Evolutionary conservation across 2,113 vertebrate genomes (phyloP), one percentile per base, ranked within the genome.

Genomic region (Acrocephalus arundinaceus): DNA sequence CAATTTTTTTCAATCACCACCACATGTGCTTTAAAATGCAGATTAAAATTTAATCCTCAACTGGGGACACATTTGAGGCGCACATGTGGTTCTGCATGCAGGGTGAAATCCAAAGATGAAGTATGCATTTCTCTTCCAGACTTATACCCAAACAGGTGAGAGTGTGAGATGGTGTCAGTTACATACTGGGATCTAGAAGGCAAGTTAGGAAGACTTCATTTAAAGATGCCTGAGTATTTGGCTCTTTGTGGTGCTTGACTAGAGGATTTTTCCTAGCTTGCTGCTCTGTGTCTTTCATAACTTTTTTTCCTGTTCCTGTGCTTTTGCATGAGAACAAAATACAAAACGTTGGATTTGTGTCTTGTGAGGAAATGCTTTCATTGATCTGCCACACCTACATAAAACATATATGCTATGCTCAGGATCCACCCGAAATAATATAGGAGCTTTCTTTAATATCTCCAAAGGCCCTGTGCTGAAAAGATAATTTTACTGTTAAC

Each of bases 401-500:
- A 71, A 94, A 92, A 78, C 22, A 67, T 4, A 22, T 48, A 90
- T 2, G 8, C 58, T 92, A 23, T 45, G 90, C 81, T 94, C 89
- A 78, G 58, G 77, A 77, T 72, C 46, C 1, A 31, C 39, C n/a
- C 91, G 80, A 92, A 92, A 94, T 74, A 90, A 89, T 66, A 86
- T 85, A 72, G 39, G 15, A 94, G 61, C 51, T 89, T 84, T 76
- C 58, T 81, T 84, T 74, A 95, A 61, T 73, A 77, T 83, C 45
- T 76, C 82, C 0, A 0, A 90, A 95, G 88, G 75, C 61, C 52
- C 25, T 80, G 46, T 67, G 63, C 70, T 81, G 81, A 87, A 63
- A 71, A 80, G 21, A 83, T 58, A 80, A 51, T 91, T 94, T 84
- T 71, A 31, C 43, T 94, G 61, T 87, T 93, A 93, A 77, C 72